Percentiles rank a stretch among this genome's conserved stretches.
These are phyloP conservation scores for Drosophila imparisetae DNA, from an alignment of 2,888 invertebrate species.

Conservation along the genomic window DNA sequence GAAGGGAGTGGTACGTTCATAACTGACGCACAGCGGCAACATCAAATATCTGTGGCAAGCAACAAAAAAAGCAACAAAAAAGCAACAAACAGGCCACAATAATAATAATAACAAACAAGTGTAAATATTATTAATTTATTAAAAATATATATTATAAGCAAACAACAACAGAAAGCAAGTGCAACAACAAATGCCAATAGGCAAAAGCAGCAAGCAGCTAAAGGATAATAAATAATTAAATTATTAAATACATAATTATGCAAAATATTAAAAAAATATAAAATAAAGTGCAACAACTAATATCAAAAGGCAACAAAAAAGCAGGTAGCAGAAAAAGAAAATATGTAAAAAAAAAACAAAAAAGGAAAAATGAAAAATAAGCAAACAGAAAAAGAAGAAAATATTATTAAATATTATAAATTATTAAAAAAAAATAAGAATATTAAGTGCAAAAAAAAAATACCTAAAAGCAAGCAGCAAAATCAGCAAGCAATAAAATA, in stretches of 20 bases:
- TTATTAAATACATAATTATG: not conserved
- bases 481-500: constrained; percentile 39
- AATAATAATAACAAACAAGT: constrained; percentile 37
- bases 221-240: not conserved
- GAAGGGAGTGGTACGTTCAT: constrained; percentile 85
- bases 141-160: constrained; percentile 17
- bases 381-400: not conserved
- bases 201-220: not conserved
- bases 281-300: not conserved
- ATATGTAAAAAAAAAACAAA: not conserved
- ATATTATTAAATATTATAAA: not conserved
- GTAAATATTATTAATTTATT: constrained; percentile 28
- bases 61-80: constrained; percentile 29
- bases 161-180: constrained; percentile 26
- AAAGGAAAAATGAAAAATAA: not conserved
- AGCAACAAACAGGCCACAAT: constrained; percentile 28
- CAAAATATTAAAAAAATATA: not conserved
- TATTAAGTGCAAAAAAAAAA: not conserved
- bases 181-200: constrained; percentile 30
- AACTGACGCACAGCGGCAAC: constrained; percentile 85
- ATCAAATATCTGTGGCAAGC: constrained; percentile 63
- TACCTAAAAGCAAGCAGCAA: constrained; percentile 73
- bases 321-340: not conserved
- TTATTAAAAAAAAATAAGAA: not conserved
- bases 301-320: not conserved